Evolutionary conservation across 2,888 invertebrate genomes (phyloP).

Genomic region (Apodemia hepburni): DNA sequence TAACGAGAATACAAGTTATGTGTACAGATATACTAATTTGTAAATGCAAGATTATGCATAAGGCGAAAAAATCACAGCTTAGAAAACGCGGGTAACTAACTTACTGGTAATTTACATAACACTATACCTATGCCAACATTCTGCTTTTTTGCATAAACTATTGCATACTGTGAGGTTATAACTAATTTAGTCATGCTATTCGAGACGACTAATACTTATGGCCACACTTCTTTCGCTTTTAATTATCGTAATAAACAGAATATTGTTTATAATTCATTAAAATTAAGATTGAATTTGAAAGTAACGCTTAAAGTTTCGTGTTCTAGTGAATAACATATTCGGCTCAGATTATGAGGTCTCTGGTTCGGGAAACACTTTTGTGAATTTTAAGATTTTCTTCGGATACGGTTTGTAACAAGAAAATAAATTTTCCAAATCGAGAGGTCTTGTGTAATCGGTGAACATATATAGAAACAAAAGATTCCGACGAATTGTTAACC

Average conservation of each 20-base stretch:
- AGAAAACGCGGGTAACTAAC: slow-evolving; percentile 27
- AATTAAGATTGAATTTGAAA: not conserved
- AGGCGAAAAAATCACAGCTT: slow-evolving; percentile 28
- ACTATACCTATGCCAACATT: slow-evolving; percentile 24
- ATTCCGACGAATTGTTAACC: no score
- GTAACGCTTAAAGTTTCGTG: no score
- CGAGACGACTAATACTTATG: slow-evolving; percentile 28
- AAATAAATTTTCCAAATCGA: no score
- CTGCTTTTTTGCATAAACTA: slow-evolving; percentile 34
- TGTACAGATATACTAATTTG: slow-evolving; percentile 19
- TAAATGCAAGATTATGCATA: slow-evolving; percentile 26
- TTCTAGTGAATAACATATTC: no score
- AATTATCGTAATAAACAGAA: slow-evolving; percentile 6
- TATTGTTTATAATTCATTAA: slow-evolving; percentile 9
- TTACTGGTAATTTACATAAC: slow-evolving; percentile 34
- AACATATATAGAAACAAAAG: no score
- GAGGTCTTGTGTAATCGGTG: no score
- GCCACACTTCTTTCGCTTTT: slow-evolving; percentile 24
- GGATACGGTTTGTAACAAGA: no score
- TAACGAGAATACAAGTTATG: slow-evolving; percentile 14
- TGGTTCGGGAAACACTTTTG: no score
- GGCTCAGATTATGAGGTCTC: no score
- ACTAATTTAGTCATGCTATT: slow-evolving; percentile 33
- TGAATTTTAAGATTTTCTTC: no score
- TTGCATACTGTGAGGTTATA: slow-evolving; percentile 27